phyloP scores from a whole-genome alignment of 1,140 invertebrate species.

The Listronotus bonariensis region DNA sequence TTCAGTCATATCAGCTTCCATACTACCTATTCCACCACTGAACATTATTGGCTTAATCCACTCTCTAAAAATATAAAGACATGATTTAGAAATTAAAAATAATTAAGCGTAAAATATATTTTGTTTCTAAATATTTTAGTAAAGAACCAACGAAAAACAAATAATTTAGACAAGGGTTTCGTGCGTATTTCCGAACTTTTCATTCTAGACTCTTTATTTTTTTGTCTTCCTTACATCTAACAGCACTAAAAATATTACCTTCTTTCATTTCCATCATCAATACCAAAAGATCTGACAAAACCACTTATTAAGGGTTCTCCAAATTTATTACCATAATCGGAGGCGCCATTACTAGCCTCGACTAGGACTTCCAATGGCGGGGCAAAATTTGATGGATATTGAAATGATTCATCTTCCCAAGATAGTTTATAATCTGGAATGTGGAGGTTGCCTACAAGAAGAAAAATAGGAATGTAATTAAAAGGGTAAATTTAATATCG shows the following conservation, averaged over 20 bases:
- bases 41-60: slow-evolving; percentile 99
- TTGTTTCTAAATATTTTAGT: no score
- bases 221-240: background rate
- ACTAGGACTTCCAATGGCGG: slow-evolving; percentile 84
- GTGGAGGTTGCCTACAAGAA: slow-evolving; percentile 16
- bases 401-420: slow-evolving; percentile 80
- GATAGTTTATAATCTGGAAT: slow-evolving; percentile 74
- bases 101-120: background rate
- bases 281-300: slow-evolving; percentile 90
- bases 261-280: slow-evolving; percentile 70
- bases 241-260: slow-evolving; percentile 34
- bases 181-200: no score
- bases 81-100: background rate
- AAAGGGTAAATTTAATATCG: slow-evolving; percentile 54
- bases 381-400: slow-evolving; percentile 91
- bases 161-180: no score
- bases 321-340: slow-evolving; percentile 99
- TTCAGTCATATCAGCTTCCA: slow-evolving; percentile 78
- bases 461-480: background rate
- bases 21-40: slow-evolving; percentile 90
- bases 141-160: no score
- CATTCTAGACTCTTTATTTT: no score
- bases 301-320: slow-evolving; percentile 93
- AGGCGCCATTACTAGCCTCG: slow-evolving; percentile 96
- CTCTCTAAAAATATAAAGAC: slow-evolving; percentile 62